Percentiles rank a stretch among this genome's conserved stretches.
Conservation (phyloP, 2,888 invertebrate genomes). For the Lumbricus terrestris region DNA sequence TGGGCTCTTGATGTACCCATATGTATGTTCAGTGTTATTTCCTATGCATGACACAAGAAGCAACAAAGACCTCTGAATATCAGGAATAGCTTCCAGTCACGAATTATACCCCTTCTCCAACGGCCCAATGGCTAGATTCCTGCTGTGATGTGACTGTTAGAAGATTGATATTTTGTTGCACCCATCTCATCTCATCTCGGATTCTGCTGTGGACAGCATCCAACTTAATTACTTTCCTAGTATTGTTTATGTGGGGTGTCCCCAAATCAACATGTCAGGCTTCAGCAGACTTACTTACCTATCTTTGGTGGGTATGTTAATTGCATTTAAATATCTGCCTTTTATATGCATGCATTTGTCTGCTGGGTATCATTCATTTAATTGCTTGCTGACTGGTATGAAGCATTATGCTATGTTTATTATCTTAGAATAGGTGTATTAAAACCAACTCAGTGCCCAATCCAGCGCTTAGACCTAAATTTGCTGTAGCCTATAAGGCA, state of each 20-base stretch:
- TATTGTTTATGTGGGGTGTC: neutral
- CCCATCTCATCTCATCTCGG: neutral
- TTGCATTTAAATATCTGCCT: neutral
- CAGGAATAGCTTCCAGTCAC: neutral
- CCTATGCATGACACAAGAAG: neutral
- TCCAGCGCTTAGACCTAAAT: too few relatives aligned
- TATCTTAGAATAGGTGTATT: too few relatives aligned
- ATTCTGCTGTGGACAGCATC: neutral
- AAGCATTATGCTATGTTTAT: too few relatives aligned
- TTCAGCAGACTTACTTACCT: neutral
- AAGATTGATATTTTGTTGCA: slow-evolving; percentile 3
- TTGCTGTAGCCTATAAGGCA: too few relatives aligned
- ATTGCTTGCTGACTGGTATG: neutral
- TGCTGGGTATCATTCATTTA: neutral
- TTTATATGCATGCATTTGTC: neutral
- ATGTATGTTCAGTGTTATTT: neutral
- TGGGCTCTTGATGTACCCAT: neutral
- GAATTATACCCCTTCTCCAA: slow-evolving; percentile 3
- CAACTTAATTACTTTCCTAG: neutral
- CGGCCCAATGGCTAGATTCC: neutral
- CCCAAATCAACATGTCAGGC: neutral
- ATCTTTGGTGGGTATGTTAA: neutral
- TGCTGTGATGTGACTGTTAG: neutral
- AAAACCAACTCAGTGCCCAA: too few relatives aligned
- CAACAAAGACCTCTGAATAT: neutral